Evolutionary conservation across 2,797 vertebrate species (phyloP), one percentile per base, ranked within the genome.

Genomic region (Sebastes steindachneri): DNA sequence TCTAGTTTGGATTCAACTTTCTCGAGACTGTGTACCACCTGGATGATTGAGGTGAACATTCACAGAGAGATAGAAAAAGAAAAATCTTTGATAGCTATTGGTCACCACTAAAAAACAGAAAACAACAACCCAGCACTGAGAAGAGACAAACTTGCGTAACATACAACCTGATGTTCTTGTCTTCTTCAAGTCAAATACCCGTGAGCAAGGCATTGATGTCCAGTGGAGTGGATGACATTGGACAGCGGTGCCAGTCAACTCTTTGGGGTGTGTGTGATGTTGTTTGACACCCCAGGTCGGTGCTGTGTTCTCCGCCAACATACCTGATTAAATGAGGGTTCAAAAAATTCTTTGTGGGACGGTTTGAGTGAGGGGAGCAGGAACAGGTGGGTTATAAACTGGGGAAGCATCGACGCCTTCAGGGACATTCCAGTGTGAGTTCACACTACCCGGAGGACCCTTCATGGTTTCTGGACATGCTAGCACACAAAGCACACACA

Each of bases 361-460:
- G 51, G 68, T 71, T 63, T 77, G 21, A 86, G 54, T 66, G 77
- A 78, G 62, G 64, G 45, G 54, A 75, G 65, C 68, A 60, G 31
- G 60, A 77, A 60, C 85, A 89, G 88, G 79, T 89, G 88, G 53
- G 53, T 82, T 35, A 75, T 58, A 72, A 87, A 60, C 74, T 51
- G 70, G 68, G 81, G 79, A 71, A 79, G 87, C 65, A 7, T 82
- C 25, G 41, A 45, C 10, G 74, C 90, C 94, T 90, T 45, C 55
- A n/a, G 93, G 92, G 90, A 88, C 87, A 94, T 94, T 94, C 92
- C 92, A 83, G 71, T 55, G 26, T 53, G 59, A 76, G 75, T 82
- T 90, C 60, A 84, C 29, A 63, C 67, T 35, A 68, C 58, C 66
- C 64, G 55, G 67, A 80, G 51, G 76, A 73, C 29, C 57, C 65